These are phyloP conservation scores for Geococcyx californianus DNA, from an alignment of 2,113 vertebrate species.

Conservation along the genomic window DNA sequence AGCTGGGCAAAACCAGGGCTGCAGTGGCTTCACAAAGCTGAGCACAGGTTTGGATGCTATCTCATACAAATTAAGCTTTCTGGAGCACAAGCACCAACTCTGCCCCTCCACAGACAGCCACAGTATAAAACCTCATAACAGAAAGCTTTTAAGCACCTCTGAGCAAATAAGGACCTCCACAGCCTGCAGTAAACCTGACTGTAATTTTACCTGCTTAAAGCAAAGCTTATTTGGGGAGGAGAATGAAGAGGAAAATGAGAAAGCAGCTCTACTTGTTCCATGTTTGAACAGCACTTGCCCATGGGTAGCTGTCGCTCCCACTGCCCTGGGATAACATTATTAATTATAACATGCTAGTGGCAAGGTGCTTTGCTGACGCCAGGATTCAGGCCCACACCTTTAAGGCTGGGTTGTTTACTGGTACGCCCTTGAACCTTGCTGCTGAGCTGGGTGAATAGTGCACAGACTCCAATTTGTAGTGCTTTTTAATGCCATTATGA, in stretches of 20 bases:
- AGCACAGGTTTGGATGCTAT: background rate
- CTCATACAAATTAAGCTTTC: background rate
- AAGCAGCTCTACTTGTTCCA: background rate
- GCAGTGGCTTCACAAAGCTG: background rate
- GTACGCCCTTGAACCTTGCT: background rate
- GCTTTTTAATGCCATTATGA: background rate
- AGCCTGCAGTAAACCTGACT: background rate
- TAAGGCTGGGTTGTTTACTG: background rate
- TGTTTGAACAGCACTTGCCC: background rate
- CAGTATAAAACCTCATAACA: background rate
- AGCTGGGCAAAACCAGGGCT: background rate
- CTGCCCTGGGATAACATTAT: background rate
- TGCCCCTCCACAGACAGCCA: background rate
- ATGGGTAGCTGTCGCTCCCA: background rate
- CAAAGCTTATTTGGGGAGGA: background rate
- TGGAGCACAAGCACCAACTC: background rate
- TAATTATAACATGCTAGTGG: background rate
- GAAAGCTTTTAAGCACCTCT: background rate
- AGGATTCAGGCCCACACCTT: background rate
- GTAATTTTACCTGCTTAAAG: background rate
- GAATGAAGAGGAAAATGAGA: background rate
- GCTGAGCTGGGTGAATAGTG: background rate
- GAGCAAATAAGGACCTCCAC: background rate
- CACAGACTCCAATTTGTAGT: background rate
- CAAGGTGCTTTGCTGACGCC: background rate